phyloP scores from a whole-genome alignment of 2,888 invertebrate genomes.

The Campoletis raptor region DNA sequence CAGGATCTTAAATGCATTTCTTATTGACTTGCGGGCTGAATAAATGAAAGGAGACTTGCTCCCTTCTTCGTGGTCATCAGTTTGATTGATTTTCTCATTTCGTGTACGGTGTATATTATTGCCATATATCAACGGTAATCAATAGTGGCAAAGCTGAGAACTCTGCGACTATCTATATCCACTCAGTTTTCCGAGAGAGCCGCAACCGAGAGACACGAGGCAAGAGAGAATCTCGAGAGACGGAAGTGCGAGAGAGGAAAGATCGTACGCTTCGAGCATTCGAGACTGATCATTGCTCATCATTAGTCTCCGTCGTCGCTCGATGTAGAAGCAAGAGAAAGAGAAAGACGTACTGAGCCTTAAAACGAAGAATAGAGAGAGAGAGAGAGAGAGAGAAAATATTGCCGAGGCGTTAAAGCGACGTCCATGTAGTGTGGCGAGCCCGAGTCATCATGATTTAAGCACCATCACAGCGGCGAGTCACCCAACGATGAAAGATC shows the following conservation, averaged over 20 bases:
- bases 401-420: constrained; percentile 68
- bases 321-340: constrained; percentile 20
- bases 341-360: constrained; percentile 27
- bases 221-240: constrained; percentile 15
- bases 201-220: constrained; percentile 36
- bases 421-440: constrained; percentile 57
- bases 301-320: constrained; percentile 69
- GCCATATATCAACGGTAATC: constrained; percentile 72
- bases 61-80: constrained; percentile 43
- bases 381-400: constrained; percentile 45
- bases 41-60: constrained; percentile 29
- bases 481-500: constrained; percentile 65
- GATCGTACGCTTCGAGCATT: constrained; percentile 56
- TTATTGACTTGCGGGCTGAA: constrained; percentile 1
- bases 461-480: constrained; percentile 38
- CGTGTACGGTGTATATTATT: constrained; percentile 65
- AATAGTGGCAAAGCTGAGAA: constrained; percentile 72
- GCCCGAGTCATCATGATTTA: constrained; percentile 65
- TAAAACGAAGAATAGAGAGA: background rate
- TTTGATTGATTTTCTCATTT: constrained; percentile 71
- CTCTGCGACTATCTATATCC: constrained; percentile 56
- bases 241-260: constrained; percentile 57
- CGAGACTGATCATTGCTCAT: constrained; percentile 70
- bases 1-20: background rate
- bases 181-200: constrained; percentile 59